phyloP scores from a whole-genome alignment of 2,888 invertebrate species.

The Anoncus sp. region DNA sequence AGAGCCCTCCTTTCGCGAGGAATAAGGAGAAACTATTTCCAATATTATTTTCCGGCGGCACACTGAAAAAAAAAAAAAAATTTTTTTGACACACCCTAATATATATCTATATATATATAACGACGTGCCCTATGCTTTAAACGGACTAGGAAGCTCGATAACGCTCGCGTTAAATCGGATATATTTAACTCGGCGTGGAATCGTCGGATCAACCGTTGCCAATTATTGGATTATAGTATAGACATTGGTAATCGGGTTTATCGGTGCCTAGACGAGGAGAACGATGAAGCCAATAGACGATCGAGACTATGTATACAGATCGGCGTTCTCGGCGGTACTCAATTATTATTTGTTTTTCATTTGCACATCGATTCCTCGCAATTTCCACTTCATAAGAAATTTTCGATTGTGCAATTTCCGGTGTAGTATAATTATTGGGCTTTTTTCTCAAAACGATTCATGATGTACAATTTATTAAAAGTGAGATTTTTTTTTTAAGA shows the following conservation, averaged over 20 bases:
- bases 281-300: conserved; percentile 24
- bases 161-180: conserved; percentile 50
- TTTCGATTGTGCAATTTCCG: too few relatives aligned
- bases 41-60: too few relatives aligned
- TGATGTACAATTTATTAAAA: too few relatives aligned
- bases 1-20: too few relatives aligned
- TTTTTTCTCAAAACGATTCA: too few relatives aligned
- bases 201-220: conserved; percentile 46
- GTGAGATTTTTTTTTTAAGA: too few relatives aligned
- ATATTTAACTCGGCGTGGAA: conserved; percentile 47
- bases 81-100: too few relatives aligned
- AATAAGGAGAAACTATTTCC: too few relatives aligned
- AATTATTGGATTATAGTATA: conserved; percentile 53
- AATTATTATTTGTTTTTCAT: not conserved
- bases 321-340: not conserved
- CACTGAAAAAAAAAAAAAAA: too few relatives aligned
- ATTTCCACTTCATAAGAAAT: not conserved
- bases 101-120: too few relatives aligned
- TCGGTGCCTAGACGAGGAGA: conserved; percentile 28
- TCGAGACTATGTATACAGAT: conserved; percentile 4
- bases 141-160: conserved; percentile 52
- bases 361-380: not conserved
- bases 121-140: conserved; percentile 23
- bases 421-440: too few relatives aligned
- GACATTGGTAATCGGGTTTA: conserved; percentile 51